A percentile compares a stretch with the other conserved stretches of the same genome.
Conservation (phyloP, 2,888 invertebrate genomes). For the Apamea monoglypha region DNA sequence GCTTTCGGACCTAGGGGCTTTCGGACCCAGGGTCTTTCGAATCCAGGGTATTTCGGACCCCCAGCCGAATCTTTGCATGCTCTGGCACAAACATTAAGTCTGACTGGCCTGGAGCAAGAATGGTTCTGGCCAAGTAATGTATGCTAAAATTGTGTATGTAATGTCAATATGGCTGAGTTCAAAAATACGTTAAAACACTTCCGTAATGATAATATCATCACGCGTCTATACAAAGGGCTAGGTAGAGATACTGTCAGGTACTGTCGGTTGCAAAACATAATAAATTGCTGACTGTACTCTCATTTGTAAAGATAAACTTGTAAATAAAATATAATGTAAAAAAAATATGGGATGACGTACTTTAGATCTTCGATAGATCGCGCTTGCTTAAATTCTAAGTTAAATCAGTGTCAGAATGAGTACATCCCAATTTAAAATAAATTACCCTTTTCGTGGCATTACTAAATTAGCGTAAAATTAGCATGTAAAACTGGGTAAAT, state of each 20-base stretch:
- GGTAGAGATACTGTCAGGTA: not conserved
- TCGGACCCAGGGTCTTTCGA: too few relatives aligned
- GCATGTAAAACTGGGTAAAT: conserved; percentile 37
- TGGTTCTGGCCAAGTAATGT: not conserved
- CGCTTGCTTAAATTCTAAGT: conserved; percentile 18
- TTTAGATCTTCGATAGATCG: not conserved
- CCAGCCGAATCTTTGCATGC: not conserved
- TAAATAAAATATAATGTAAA: conserved; percentile 41
- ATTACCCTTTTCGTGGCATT: conserved; percentile 36
- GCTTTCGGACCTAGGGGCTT: not conserved
- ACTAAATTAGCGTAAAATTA: conserved; percentile 48
- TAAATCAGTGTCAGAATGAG: not conserved
- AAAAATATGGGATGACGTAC: conserved; percentile 8
- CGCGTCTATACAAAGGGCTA: conserved; percentile 9
- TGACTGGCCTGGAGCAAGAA: too few relatives aligned
- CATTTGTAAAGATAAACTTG: conserved; percentile 28
- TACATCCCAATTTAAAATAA: conserved; percentile 10
- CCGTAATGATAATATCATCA: conserved; percentile 6
- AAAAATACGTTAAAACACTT: not conserved
- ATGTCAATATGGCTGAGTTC: not conserved
- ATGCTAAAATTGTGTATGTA: not conserved
- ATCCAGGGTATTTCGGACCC: not conserved
- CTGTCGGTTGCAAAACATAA: conserved; percentile 1
- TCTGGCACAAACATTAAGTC: too few relatives aligned
- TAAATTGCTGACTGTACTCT: not conserved